phyloP scores from a whole-genome alignment of 1,140 invertebrate genomes.

The Megathymus violae region DNA sequence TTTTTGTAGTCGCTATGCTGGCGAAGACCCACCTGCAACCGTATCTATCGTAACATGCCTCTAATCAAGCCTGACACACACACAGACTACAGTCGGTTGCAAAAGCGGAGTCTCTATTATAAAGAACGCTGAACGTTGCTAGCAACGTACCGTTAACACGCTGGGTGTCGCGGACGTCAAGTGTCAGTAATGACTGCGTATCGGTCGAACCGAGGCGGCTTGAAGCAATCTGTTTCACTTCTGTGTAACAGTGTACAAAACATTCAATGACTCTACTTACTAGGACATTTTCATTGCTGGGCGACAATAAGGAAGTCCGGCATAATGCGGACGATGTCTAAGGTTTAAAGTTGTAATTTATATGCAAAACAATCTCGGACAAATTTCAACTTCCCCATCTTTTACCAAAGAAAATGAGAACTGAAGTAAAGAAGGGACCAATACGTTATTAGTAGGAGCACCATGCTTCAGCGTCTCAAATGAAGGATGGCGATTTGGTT shows the following conservation, averaged over 20 bases:
- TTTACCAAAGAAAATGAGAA: slow-evolving; percentile 28
- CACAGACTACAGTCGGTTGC: too few species aligned
- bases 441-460: slow-evolving; percentile 27
- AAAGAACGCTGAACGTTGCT: too few species aligned
- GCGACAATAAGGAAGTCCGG: background rate
- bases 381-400: slow-evolving; percentile 29
- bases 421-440: slow-evolving; percentile 21
- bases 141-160: too few species aligned
- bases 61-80: too few species aligned
- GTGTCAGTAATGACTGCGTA: too few species aligned
- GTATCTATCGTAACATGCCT: too few species aligned
- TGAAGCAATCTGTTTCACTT: too few species aligned
- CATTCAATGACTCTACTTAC: background rate
- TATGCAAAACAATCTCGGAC: slow-evolving; percentile 32
- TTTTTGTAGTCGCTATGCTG: too few species aligned
- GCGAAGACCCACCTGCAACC: too few species aligned
- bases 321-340: background rate
- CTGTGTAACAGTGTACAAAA: background rate
- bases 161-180: too few species aligned
- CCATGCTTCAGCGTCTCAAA: background rate
- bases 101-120: too few species aligned
- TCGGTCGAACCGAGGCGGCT: too few species aligned
- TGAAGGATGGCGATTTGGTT: background rate
- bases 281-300: background rate
- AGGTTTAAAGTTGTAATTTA: slow-evolving; percentile 18